Evolutionary conservation across 2,797 vertebrate species (phyloP).

Genomic region (Neosalanx taihuensis): DNA sequence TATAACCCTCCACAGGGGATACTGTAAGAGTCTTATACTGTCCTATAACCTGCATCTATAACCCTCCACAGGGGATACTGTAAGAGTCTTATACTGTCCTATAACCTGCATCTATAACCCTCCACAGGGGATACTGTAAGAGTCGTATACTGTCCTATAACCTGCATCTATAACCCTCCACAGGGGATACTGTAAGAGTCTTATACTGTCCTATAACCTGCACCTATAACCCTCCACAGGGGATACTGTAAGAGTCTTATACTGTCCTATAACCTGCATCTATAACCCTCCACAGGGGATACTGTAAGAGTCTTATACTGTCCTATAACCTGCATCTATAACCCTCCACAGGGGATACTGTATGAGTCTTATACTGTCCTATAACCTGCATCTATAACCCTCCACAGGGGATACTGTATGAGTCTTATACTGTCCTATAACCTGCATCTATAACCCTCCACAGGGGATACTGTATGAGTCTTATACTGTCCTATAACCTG

Average conservation of each 20-base stretch:
- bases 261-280: neutral
- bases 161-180: neutral
- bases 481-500: too few species aligned
- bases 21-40: neutral
- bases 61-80: too few species aligned
- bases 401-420: too few species aligned
- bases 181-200: too few species aligned
- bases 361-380: neutral
- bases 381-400: neutral
- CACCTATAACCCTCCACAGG: neutral
- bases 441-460: neutral
- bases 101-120: neutral
- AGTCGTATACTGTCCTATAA: too few species aligned
- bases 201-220: neutral
- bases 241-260: neutral
- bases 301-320: neutral
- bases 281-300: too few species aligned
- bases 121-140: constrained; percentile 91
- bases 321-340: neutral
- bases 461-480: constrained; percentile 98
- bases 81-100: too few species aligned
- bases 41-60: neutral
- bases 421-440: too few species aligned
- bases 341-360: too few species aligned
- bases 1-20: too few species aligned